phyloP scores from a whole-genome alignment of 2,797 vertebrate genomes.

The Microctenopoma stevenorrisi region DNA sequence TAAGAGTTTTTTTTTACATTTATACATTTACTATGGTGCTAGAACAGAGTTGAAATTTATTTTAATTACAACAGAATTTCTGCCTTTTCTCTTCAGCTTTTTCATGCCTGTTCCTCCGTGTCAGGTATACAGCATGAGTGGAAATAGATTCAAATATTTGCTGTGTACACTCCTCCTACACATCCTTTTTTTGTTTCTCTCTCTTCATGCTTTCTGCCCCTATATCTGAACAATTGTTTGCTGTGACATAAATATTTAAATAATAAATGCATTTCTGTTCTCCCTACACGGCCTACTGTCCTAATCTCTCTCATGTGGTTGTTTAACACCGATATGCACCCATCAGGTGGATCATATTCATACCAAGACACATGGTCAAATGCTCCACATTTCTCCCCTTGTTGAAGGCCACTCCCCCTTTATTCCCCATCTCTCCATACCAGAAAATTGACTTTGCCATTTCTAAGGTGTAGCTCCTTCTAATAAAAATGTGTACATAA shows the following conservation, averaged over 20 bases:
- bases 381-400: conserved; percentile 65
- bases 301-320: conserved; percentile 51
- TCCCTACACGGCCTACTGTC: conserved; percentile 48
- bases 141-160: conserved; percentile 36
- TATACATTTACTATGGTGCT: too few relatives aligned
- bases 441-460: conserved; percentile 83
- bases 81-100: background rate
- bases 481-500: conserved; percentile 75
- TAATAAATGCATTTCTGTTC: conserved; percentile 72
- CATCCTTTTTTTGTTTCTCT: conserved; percentile 16
- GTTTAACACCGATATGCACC: conserved; percentile 42
- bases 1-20: background rate
- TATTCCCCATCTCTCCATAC: conserved; percentile 58
- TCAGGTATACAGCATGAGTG: conserved; percentile 11
- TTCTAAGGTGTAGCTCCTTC: conserved; percentile 78
- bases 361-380: conserved; percentile 58
- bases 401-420: conserved; percentile 56
- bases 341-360: conserved; percentile 38
- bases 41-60: too few relatives aligned
- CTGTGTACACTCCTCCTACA: conserved; percentile 23
- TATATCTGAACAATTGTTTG: conserved; percentile 70
- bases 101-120: background rate
- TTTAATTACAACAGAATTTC: too few relatives aligned
- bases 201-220: conserved; percentile 28
- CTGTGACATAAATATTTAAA: conserved; percentile 60